Conservation (phyloP, 2,113 vertebrate genomes). For the Sinocyclocheilus anophthalmus region DNA sequence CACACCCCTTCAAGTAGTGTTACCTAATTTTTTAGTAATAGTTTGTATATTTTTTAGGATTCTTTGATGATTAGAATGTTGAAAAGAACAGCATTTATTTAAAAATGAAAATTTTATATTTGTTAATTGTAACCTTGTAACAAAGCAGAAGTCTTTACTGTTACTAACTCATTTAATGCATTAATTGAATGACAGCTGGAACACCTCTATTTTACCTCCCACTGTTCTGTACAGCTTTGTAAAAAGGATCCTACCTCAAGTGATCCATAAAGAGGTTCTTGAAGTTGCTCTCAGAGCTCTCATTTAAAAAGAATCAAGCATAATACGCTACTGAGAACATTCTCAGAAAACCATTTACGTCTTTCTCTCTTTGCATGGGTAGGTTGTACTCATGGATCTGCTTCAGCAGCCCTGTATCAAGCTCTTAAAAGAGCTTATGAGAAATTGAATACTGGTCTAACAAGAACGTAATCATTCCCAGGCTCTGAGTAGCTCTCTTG, state of each 20-base stretch:
- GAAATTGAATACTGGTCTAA: conserved; percentile 47
- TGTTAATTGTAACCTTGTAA: too few species aligned
- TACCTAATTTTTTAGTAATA: too few species aligned
- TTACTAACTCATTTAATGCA: background rate
- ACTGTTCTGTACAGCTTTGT: background rate
- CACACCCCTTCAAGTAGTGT: too few species aligned
- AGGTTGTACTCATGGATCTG: conserved; percentile 20
- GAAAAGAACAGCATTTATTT: too few species aligned
- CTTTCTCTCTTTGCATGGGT: background rate
- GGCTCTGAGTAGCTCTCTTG: conserved; percentile 24
- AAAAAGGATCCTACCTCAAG: background rate
- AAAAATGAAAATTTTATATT: too few species aligned
- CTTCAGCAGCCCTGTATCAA: conserved; percentile 30
- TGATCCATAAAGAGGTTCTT: conserved; percentile 3
- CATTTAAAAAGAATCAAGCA: conserved; percentile 10
- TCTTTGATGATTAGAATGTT: too few species aligned
- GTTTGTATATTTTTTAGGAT: too few species aligned
- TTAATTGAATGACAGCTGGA: background rate
- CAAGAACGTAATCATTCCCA: conserved; percentile 39
- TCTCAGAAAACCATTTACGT: background rate
- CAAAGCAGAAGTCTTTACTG: background rate
- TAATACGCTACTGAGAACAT: background rate
- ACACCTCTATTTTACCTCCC: background rate
- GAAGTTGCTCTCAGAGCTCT: background rate
- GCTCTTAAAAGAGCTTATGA: conserved; percentile 31